Conservation (phyloP, 2,888 invertebrate genomes). For the Sussaba pulchella region DNA sequence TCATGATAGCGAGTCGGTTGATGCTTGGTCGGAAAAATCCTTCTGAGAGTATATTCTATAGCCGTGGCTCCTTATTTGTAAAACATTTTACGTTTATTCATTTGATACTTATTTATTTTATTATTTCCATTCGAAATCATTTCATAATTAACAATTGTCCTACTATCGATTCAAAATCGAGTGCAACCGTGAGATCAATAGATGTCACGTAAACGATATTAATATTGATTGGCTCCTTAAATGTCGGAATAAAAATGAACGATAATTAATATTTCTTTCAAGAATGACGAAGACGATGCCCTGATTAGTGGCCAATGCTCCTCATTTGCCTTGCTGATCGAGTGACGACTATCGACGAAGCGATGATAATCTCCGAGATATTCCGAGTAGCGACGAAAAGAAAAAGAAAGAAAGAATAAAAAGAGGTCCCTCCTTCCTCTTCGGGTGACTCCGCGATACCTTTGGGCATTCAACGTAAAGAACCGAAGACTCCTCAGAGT, state of each 20-base stretch:
- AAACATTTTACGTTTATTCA: too few relatives aligned
- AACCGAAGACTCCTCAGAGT: constrained; percentile 5
- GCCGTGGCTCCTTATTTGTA: too few relatives aligned
- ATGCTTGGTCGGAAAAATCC: too few relatives aligned
- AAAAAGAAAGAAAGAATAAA: constrained; percentile 18
- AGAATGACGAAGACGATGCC: constrained; percentile 24
- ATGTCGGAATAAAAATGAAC: constrained; percentile 1
- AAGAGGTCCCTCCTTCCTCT: background rate
- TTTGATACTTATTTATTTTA: too few relatives aligned
- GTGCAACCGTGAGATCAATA: too few relatives aligned
- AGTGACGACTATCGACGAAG: background rate
- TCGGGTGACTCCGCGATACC: constrained; percentile 8
- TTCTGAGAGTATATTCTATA: too few relatives aligned
- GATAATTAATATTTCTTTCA: constrained; percentile 1
- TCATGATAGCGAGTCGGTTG: too few relatives aligned
- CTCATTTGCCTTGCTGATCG: constrained; percentile 55
- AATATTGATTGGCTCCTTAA: background rate
- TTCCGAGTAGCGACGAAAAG: constrained; percentile 4
- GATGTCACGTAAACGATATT: too few relatives aligned
- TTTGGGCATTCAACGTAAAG: constrained; percentile 39
- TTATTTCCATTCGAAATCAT: too few relatives aligned
- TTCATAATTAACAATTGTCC: background rate
- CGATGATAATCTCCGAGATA: constrained; percentile 23
- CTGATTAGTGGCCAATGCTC: constrained; percentile 30
- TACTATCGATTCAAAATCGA: too few relatives aligned